Evolutionary conservation across 2,113 vertebrate species (phyloP), one percentile per base, ranked within the genome.

Genomic region (crab-eating macaque (Macaca fascicularis)): DNA sequence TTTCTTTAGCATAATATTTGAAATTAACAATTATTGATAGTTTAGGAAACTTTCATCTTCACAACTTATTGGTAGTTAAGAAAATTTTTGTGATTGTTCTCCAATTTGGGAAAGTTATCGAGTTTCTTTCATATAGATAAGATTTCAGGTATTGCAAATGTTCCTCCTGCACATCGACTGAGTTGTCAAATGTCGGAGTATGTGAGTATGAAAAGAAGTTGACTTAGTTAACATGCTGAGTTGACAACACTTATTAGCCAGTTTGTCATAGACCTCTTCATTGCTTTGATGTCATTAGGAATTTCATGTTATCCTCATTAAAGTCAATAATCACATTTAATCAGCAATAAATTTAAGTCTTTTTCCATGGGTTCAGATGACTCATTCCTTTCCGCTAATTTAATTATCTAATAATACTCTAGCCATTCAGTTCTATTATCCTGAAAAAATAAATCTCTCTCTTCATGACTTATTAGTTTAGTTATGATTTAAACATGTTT

Each of bases 11-110:
- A 70, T 22, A 50, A 64, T 48, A 52, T 88, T 12, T 84, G 38
- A 74, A 45, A 40, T 69, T 50, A 10, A 20, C 75, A 75, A 75
- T 75, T 76, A 61, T 5, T 79, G 27, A 55, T 32, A 93, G 2
- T 93, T 85, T 35, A 30, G 57, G 38, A 72, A 89, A 75, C 4
- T 83, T 88, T 89, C 14, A 61, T 43, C 11, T 82, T 86, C 27
- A 92, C 38, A 57, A 55, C 3, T 81, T 93, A 4, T 45, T 96
- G 19, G 1, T 16, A 82, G 64, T 75, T 30, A 84, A 35, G 32
- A 72, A 97, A 93, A 59, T 97, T 2, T 95, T 88, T 91, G 87
- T 12, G 20, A 79, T 83, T 72, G 8, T 75, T 88, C 83, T 23
- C 16, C 16, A 84, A 4, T 83, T 96, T 90, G 1, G 32, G 16